These are phyloP conservation scores for Phyllostomus discolor DNA, from an alignment of 2,113 vertebrate species.

Conservation along the genomic window DNA sequence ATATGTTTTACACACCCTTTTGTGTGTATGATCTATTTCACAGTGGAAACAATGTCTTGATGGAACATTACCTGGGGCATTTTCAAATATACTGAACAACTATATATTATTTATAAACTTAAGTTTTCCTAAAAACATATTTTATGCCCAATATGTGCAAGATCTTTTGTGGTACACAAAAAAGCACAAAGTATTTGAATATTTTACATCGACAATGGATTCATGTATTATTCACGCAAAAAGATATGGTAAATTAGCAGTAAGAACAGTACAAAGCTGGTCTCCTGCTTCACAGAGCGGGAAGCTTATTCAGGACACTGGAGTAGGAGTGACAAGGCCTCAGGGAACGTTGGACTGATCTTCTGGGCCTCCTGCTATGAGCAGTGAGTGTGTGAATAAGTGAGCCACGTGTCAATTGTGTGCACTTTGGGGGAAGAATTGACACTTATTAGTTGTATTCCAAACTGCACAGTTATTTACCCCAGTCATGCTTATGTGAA, in stretches of 20 bases:
- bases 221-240: not conserved
- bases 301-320: not conserved
- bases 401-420: not conserved
- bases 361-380: not conserved
- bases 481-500: not conserved
- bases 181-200: not conserved
- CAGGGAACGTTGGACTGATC: not conserved
- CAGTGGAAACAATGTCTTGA: not conserved
- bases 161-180: not conserved
- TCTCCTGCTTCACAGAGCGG: not conserved
- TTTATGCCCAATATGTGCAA: not conserved
- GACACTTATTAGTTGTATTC: fast-evolving
- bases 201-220: not conserved
- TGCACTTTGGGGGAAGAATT: not conserved
- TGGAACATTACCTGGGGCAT: not conserved
- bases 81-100: not conserved
- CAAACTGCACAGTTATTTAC: not conserved
- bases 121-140: not conserved
- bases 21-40: not conserved
- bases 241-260: not conserved
- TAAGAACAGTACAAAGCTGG: not conserved
- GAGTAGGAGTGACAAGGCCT: not conserved
- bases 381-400: not conserved
- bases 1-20: not conserved
- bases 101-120: not conserved